Base-by-base conservation (phyloP, 92 coral and sea anemone species). In the Desmophyllum pertusum region DNA sequence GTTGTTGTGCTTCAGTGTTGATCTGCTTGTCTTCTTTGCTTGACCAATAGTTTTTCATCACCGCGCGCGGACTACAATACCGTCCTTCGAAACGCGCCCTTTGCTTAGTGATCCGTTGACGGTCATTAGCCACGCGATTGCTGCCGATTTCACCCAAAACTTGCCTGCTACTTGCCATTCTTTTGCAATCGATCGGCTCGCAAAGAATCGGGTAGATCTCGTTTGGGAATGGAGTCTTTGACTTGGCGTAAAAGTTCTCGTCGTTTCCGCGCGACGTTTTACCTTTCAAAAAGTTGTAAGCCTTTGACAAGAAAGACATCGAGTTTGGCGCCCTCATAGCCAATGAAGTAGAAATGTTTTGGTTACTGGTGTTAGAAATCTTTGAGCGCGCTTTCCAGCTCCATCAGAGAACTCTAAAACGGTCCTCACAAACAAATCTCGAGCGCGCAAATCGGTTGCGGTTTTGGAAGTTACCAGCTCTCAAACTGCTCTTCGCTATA, bases 261-360 rank as follows among this genome's bases (percentile, higher is more conserved):
- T 76, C 87, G 61, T 91, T 85, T 48, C n/a, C n/a, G n/a, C n/a
- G 27, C 37, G 76, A 65, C 65, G 80, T 88, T 84, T 77, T 85
- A 33, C 85, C 77, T 64, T 85, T 84, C 21, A 91, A 81, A 80
- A 84, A 82, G 69, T 85, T 84, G 59, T 88, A 81, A n/a, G 94
- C 94, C 64, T 89, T 89, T 33, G 92, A 81, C 59, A 91, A 76
- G 71, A 91, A 80, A 15, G 92, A 76, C 68, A 62, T 25, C 21
- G 94, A 86, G 43, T 72, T 88, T 84, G 87, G 87, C 83, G 87
- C 87, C 73, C 75, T 75, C 87, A 82, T 82, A 72, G 9, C 41
- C 57, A 31, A 3, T n/a, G 53, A 57, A 19, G 35, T 30, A 40
- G 29, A 40, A n/a, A 53, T 25, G 33, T n/a, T 14, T n/a, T 25